A percentile compares a stretch with the other conserved stretches of the same genome.
Evolutionary conservation across 1,140 invertebrate genomes (phyloP).

Genomic region (Cryptotermes secundus): DNA sequence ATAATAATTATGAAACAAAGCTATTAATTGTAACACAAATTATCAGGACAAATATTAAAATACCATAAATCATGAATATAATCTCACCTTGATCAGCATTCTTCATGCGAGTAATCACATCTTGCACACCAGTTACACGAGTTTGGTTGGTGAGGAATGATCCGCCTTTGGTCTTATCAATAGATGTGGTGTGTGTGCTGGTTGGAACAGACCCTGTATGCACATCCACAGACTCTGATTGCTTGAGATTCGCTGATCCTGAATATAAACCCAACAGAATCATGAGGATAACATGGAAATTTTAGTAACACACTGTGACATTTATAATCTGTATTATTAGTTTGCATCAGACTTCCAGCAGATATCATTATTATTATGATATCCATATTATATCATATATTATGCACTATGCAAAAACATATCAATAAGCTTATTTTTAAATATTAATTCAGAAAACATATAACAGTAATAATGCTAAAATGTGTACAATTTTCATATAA

Average conservation of each 20-base stretch:
- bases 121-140: conserved; percentile 68
- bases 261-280: conserved; percentile 16
- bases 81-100: conserved; percentile 64
- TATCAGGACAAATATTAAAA: background rate
- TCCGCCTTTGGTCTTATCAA: conserved; percentile 36
- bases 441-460: too few relatives aligned
- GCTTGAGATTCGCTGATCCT: conserved; percentile 26
- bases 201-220: conserved; percentile 20
- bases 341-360: too few relatives aligned
- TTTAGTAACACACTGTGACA: too few relatives aligned
- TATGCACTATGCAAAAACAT: too few relatives aligned
- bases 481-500: too few relatives aligned
- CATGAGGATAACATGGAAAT: too few relatives aligned
- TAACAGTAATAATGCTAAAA: too few relatives aligned
- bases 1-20: too few relatives aligned
- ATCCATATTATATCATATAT: too few relatives aligned
- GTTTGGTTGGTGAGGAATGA: conserved; percentile 68
- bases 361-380: too few relatives aligned
- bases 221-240: conserved; percentile 37
- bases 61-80: background rate
- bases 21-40: background rate
- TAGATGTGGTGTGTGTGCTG: conserved; percentile 22
- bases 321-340: too few relatives aligned
- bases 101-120: conserved; percentile 72
- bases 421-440: too few relatives aligned